A percentile compares a stretch with the other conserved stretches of the same genome.
Conservation (phyloP, 2,888 invertebrate genomes). For the Spilosoma lubricipeda region DNA sequence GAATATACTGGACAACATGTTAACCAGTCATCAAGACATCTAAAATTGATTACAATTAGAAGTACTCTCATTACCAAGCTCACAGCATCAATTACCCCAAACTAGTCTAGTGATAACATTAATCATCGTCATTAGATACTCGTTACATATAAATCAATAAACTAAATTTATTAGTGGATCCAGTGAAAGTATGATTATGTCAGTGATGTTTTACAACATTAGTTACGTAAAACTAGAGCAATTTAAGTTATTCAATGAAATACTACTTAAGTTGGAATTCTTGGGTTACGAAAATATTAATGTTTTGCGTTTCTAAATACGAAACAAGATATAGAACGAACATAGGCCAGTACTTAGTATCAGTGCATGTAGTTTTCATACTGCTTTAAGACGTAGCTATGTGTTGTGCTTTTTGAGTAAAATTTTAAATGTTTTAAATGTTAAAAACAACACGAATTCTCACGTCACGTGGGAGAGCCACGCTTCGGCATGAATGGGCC, state of each 20-base stretch:
- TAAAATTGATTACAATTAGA: slow-evolving; percentile 4
- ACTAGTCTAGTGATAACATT: slow-evolving; percentile 59
- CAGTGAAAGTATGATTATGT: slow-evolving; percentile 64
- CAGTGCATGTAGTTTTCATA: neutral
- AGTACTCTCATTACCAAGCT: slow-evolving; percentile 19
- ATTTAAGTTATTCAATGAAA: slow-evolving; percentile 42
- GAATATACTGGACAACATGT: neutral
- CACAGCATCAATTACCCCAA: slow-evolving; percentile 41
- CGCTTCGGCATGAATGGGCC: too few species aligned
- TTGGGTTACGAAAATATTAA: slow-evolving; percentile 7
- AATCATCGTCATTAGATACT: slow-evolving; percentile 63
- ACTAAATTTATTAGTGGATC: slow-evolving; percentile 58
- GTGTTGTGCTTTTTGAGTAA: neutral
- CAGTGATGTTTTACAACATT: slow-evolving; percentile 45
- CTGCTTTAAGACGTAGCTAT: neutral
- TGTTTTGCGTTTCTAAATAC: slow-evolving; percentile 1
- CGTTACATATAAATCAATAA: slow-evolving; percentile 59
- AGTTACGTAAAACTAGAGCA: slow-evolving; percentile 46
- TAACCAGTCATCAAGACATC: neutral
- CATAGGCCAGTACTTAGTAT: neutral
- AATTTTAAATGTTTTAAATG: too few species aligned
- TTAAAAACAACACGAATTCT: neutral
- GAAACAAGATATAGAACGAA: neutral
- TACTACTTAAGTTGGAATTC: slow-evolving; percentile 11
- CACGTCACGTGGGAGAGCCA: too few species aligned